Evolutionary conservation across 2,888 invertebrate genomes (phyloP).

Genomic region (Leucoptera coffeella): DNA sequence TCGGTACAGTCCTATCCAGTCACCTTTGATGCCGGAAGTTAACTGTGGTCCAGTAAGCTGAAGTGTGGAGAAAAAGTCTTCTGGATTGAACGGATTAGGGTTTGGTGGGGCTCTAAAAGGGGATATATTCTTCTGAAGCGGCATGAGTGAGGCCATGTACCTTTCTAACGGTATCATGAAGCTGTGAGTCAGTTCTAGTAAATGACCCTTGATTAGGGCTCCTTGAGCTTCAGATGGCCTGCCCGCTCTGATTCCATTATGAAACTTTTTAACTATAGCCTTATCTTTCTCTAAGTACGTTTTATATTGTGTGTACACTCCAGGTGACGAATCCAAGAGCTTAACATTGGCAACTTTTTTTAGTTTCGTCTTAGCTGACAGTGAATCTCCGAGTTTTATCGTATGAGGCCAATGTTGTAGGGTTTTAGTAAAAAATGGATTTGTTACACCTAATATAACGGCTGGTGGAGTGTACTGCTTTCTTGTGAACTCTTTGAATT

Average conservation of each 20-base stretch:
- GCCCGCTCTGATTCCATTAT: constrained; percentile 83
- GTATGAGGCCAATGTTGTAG: constrained; percentile 99
- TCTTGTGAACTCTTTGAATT: constrained; percentile 97
- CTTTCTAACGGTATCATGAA: constrained; percentile 98
- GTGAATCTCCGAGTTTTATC: constrained; percentile 73
- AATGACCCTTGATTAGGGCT: constrained; percentile 82
- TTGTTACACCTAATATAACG: constrained; percentile 95
- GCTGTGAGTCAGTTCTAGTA: constrained; percentile 94
- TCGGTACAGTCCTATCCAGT: constrained; percentile 92
- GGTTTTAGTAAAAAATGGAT: constrained; percentile 99
- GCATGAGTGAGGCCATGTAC: constrained; percentile 97
- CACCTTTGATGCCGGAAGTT: constrained; percentile 92
- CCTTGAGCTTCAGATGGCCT: constrained; percentile 93
- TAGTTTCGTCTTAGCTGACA: constrained; percentile 40
- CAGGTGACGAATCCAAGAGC: constrained; percentile 69
- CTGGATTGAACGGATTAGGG: constrained; percentile 88
- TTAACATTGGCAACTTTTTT: constrained; percentile 44
- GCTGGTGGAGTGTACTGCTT: constrained; percentile 66
- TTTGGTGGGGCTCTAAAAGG: constrained; percentile 93
- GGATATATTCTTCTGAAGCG: constrained; percentile 92
- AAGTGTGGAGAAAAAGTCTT: constrained; percentile 86
- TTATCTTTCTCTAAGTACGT: constrained; percentile 93
- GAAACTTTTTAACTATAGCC: constrained; percentile 81
- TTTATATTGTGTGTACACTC: constrained; percentile 83
- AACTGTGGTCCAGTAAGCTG: constrained; percentile 91